phyloP scores from a whole-genome alignment of 2,113 vertebrate species.

The Nipponia nippon region DNA sequence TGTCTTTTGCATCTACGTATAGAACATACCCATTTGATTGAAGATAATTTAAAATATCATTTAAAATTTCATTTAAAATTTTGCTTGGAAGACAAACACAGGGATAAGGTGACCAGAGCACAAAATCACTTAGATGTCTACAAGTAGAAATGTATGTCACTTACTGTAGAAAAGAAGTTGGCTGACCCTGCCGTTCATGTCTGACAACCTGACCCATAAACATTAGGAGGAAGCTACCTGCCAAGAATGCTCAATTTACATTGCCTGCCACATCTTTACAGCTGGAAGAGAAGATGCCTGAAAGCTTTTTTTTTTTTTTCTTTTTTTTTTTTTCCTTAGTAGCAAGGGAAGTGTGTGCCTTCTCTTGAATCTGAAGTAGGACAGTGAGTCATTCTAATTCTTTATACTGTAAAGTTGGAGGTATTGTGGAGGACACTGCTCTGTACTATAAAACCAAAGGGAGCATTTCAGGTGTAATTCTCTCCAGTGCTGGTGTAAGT shows the following conservation, averaged over 20 bases:
- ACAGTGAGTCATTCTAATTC: conserved; percentile 6
- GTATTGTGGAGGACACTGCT: neutral
- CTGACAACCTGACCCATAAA: conserved; percentile 38
- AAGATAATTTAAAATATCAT: neutral
- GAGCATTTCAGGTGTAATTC: neutral
- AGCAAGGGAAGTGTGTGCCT: neutral
- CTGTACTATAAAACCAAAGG: conserved; percentile 7
- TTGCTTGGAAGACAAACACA: neutral
- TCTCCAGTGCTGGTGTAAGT: neutral
- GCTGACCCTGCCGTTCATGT: neutral
- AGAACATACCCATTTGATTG: neutral
- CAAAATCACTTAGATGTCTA: neutral
- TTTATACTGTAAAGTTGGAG: neutral
- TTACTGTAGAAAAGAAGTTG: neutral
- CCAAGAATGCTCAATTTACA: conserved; percentile 20
- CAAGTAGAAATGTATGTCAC: neutral
- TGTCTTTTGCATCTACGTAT: neutral
- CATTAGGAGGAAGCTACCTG: neutral
- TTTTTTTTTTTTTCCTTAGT: neutral
- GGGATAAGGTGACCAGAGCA: neutral
- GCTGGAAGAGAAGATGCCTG: neutral
- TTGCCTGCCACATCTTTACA: neutral
- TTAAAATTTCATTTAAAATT: neutral
- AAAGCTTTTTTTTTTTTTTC: neutral
- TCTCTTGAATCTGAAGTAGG: conserved; percentile 1